Evolutionary conservation across 30 jellyfish, hydroid and myxozoan species (phyloP).

Genomic region (Turritopsis rubra): DNA sequence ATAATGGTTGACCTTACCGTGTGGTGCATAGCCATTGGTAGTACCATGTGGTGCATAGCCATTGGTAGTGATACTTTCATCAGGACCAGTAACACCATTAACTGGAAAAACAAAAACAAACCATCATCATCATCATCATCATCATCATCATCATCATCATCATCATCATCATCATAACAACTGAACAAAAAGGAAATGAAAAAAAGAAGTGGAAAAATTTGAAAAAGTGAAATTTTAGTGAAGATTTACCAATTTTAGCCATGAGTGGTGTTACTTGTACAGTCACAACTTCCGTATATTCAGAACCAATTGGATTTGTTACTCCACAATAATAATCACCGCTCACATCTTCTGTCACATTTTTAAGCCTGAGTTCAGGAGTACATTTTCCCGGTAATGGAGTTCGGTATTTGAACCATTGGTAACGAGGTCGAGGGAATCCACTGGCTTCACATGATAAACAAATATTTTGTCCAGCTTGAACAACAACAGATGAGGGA

Average conservation of each 20-base stretch:
- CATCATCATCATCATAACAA: too few relatives aligned
- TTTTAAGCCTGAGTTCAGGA: conserved; percentile 28
- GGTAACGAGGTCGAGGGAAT: conserved; percentile 62
- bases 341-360: conserved; percentile 26
- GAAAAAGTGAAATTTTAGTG: neutral
- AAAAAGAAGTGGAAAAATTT: neutral
- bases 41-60: too few relatives aligned
- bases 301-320: conserved; percentile 49
- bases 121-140: too few relatives aligned
- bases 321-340: conserved; percentile 67
- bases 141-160: too few relatives aligned
- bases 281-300: conserved; percentile 30
- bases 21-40: neutral
- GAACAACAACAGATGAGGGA: conserved; percentile 49
- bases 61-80: neutral
- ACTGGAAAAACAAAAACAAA: neutral
- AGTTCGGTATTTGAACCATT: conserved; percentile 50
- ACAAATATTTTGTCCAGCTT: conserved; percentile 32
- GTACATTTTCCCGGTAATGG: conserved; percentile 29
- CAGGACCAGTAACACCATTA: conserved; percentile 9
- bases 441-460: conserved; percentile 69
- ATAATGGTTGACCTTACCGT: too few relatives aligned
- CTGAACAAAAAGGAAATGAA: too few relatives aligned
- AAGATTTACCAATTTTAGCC: conserved; percentile 21
- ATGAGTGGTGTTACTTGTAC: conserved; percentile 52